Evolutionary conservation across 2,113 vertebrate species (phyloP).

Genomic region (Neogale vison): DNA sequence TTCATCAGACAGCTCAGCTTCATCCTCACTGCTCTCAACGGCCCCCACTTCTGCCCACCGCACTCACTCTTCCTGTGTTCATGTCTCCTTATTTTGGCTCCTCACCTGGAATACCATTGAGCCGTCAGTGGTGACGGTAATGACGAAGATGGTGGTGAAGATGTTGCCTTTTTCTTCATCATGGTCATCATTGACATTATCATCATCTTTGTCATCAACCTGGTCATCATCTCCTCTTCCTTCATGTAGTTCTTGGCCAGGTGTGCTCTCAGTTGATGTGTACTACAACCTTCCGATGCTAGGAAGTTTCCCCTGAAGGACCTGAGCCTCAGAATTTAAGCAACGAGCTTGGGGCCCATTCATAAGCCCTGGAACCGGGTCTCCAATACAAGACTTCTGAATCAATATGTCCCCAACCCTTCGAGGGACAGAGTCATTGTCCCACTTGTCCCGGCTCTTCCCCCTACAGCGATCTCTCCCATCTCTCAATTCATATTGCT

Average conservation of each 20-base stretch:
- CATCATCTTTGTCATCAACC: background rate
- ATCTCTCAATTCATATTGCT: background rate
- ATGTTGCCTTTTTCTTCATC: background rate
- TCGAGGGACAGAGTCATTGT: background rate
- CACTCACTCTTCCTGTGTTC: fast-evolving
- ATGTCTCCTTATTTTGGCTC: background rate
- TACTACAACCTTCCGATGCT: background rate
- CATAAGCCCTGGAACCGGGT: background rate
- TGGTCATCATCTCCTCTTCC: background rate
- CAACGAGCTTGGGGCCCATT: background rate
- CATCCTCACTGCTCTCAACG: background rate
- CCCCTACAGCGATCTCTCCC: background rate
- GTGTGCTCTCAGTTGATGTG: background rate
- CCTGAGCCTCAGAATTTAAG: background rate
- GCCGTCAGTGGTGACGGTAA: background rate
- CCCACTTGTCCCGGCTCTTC: background rate
- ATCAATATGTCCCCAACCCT: background rate
- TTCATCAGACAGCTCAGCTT: background rate
- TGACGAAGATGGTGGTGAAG: background rate
- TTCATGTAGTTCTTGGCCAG: background rate
- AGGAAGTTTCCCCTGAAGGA: background rate
- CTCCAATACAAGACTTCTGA: background rate
- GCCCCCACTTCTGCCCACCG: background rate
- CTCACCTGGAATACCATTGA: background rate
- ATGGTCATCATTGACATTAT: background rate